Base-by-base conservation (phyloP, 1,140 invertebrate genomes). In the Hypothenemus hampei region DNA sequence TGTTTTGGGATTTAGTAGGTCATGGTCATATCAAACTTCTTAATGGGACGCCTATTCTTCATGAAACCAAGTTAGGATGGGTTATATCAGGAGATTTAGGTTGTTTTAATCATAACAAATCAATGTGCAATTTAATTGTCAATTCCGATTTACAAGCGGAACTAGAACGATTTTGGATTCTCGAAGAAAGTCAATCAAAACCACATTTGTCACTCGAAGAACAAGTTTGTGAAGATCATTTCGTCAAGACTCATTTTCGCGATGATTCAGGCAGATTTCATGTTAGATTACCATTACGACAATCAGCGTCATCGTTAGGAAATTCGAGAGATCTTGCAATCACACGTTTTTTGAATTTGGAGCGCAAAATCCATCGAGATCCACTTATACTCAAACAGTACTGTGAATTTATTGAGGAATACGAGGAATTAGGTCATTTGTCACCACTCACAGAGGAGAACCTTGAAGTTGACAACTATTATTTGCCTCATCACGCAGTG, bases 401-500 rank as follows among this genome's bases (percentile, higher is more conserved):
- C 11, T 18, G 11, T 20, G 13, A 48, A 5, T 48, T 48, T 21
- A 48, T 48, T 11, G 6, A 23, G 7, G 24, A 48, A 26, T 48
- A 48, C 13, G 16, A 6, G 19, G 16, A 33, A 8, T 18, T 48
- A 36, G 16, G 5, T 35, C 46, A 48, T 35, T 35, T 48, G 46
- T 11, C 26, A 35, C 7, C 4, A 29, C 13, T 29, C 11, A 8
- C 56, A 37, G 35, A 37, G 16, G 3, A 37, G 16, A 16, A 37
- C 2, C 24, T 16, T 15, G 16, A 11, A 1, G 8, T 16, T 11
- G n/a, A n/a, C n/a, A n/a, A n/a, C 3, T 4, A 50, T 31, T 62
- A 53, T 37, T 45, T 62, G 15, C 35, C 18, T 23, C 55, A 62
- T 41, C 57, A 15, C 10, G 35, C 16, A 10, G 16, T 13, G 16